Evolutionary conservation across 2,113 vertebrate species (phyloP).

Genomic region (Perognathus longimembris): DNA sequence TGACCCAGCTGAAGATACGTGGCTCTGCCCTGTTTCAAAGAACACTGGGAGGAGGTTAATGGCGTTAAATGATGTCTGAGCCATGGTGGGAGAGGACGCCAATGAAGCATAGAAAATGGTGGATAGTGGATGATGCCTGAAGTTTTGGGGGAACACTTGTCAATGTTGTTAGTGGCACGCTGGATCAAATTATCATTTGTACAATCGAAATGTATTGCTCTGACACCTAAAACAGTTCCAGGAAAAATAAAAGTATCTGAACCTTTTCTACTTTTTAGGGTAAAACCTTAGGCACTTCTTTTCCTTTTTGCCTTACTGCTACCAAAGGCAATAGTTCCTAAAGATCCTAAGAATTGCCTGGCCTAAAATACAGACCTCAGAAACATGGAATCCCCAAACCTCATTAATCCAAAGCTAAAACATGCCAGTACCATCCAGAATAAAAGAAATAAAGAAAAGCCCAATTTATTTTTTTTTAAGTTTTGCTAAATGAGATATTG

Average conservation of each 20-base stretch:
- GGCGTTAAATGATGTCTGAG: conserved; percentile 22
- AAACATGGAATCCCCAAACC: not conserved
- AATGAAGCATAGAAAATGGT: not conserved
- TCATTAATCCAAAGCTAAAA: too few relatives aligned
- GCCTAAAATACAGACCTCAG: not conserved
- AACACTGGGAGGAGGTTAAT: conserved; percentile 38
- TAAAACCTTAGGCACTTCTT: too few relatives aligned
- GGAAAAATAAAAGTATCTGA: not conserved
- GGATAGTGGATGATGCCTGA: not conserved
- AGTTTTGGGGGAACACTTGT: conserved; percentile 1
- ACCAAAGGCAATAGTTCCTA: not conserved
- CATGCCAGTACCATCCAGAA: not conserved
- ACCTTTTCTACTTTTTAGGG: not conserved
- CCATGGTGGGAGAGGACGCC: not conserved
- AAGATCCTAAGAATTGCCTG: not conserved
- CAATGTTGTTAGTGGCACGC: not conserved
- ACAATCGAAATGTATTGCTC: conserved; percentile 35
- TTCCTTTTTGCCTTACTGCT: too few relatives aligned
- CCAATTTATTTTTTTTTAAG: not conserved
- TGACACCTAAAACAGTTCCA: not conserved
- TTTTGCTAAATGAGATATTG: not conserved
- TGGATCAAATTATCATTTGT: conserved; percentile 43
- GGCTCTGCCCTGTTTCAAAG: not conserved
- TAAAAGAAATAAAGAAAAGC: not conserved
- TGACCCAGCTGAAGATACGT: conserved; percentile 1